phyloP scores from a whole-genome alignment of 2,113 vertebrate species.

The Cyphomyrus discorhynchus region DNA sequence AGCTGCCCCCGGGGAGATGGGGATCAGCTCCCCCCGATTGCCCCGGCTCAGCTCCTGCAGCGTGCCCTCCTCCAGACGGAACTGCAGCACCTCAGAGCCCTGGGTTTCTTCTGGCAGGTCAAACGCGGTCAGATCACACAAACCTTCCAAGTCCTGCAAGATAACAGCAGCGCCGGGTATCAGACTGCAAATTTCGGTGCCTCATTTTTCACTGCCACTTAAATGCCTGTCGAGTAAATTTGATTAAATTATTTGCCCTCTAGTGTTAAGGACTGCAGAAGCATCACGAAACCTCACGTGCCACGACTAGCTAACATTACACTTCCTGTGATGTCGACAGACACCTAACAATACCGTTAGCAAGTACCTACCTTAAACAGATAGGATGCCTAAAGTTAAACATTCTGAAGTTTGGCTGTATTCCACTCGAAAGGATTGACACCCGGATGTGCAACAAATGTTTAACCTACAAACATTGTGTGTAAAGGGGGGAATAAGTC shows the following conservation, averaged over 20 bases:
- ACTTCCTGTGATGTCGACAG: background rate
- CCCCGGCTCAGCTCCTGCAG: constrained; percentile 87
- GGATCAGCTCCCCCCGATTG: constrained; percentile 89
- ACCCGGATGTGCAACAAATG: background rate
- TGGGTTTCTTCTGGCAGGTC: constrained; percentile 72
- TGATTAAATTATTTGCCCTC: background rate
- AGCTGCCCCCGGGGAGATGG: constrained; percentile 79
- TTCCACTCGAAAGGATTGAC: background rate
- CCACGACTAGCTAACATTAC: background rate
- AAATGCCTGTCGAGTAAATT: background rate
- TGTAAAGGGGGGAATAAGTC: background rate
- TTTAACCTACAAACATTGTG: background rate
- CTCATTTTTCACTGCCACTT: background rate
- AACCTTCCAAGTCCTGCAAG: constrained; percentile 78
- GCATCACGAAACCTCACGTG: background rate
- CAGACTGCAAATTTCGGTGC: background rate
- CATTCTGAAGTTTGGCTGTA: background rate
- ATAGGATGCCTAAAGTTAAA: background rate
- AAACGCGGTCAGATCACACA: constrained; percentile 88
- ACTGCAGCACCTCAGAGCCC: constrained; percentile 59
- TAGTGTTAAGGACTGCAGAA: background rate
- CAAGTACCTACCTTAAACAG: background rate
- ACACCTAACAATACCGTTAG: background rate
- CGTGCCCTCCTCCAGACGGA: constrained; percentile 82
- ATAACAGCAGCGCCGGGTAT: background rate